Evolutionary conservation across 2,113 vertebrate genomes (phyloP).

Genomic region (Hassar affinis): DNA sequence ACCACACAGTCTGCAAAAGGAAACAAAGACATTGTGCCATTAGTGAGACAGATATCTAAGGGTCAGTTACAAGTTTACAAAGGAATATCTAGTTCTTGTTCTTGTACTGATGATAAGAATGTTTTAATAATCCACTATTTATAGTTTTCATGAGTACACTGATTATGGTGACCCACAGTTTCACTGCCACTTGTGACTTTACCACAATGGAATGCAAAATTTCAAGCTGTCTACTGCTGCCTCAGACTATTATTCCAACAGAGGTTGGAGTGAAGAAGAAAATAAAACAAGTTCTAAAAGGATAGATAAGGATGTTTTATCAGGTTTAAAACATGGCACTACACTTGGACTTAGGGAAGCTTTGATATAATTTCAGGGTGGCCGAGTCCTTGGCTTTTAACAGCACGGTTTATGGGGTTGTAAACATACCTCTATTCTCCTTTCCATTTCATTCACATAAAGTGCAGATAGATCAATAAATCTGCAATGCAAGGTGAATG

Average conservation of each 20-base stretch:
- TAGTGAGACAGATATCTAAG: neutral
- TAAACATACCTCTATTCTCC: constrained; percentile 76
- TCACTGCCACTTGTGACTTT: constrained; percentile 45
- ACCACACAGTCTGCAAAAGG: too few species aligned
- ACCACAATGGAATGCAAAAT: constrained; percentile 9
- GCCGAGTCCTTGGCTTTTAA: constrained; percentile 74
- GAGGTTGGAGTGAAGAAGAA: constrained; percentile 57
- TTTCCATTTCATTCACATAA: constrained; percentile 77
- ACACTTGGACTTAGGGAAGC: constrained; percentile 64
- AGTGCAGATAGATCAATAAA: constrained; percentile 73
- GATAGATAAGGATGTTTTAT: constrained; percentile 73
- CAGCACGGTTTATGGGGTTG: constrained; percentile 75
- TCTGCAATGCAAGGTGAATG: constrained; percentile 59
- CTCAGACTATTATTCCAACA: constrained; percentile 1
- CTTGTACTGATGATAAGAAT: constrained; percentile 13
- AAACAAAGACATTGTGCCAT: neutral
- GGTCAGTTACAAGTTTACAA: neutral
- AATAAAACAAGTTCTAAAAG: constrained; percentile 69
- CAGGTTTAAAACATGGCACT: constrained; percentile 71
- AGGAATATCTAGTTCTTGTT: neutral
- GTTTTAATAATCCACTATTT: constrained; percentile 11
- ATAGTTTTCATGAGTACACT: neutral
- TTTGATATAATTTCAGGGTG: constrained; percentile 66
- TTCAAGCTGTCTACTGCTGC: neutral
- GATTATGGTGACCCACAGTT: constrained; percentile 12